These are phyloP conservation scores for Ptiloglossa arizonensis DNA, from an alignment of 1,140 invertebrate genomes.

Conservation along the genomic window DNA sequence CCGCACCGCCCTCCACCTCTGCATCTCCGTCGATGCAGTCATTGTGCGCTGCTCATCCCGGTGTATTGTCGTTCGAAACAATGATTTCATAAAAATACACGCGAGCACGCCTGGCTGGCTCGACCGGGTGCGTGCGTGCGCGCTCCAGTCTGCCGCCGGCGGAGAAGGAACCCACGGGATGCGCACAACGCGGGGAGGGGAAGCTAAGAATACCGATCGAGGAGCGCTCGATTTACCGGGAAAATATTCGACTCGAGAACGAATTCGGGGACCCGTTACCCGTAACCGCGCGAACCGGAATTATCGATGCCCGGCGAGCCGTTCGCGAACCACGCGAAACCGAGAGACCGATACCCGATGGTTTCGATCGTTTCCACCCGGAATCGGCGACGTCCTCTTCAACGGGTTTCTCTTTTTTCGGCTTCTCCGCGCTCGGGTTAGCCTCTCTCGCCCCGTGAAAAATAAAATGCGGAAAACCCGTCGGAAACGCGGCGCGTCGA, in stretches of 20 bases:
- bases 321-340: background rate
- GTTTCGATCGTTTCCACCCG: conserved; percentile 7
- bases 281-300: too few relatives aligned
- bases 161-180: conserved; percentile 17
- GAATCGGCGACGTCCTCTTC: conserved; percentile 21
- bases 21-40: conserved; percentile 72
- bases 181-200: background rate
- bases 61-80: conserved; percentile 81
- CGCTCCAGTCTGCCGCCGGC: background rate
- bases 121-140: conserved; percentile 14
- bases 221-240: conserved; percentile 42
- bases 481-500: conserved; percentile 26
- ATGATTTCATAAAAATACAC: conserved; percentile 82
- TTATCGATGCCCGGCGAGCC: too few relatives aligned
- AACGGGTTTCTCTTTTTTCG: conserved; percentile 10
- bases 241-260: conserved; percentile 28
- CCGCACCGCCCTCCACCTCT: conserved; percentile 53
- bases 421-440: background rate
- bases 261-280: too few relatives aligned
- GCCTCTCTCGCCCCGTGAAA: conserved; percentile 9
- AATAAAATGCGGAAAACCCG: conserved; percentile 35
- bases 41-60: conserved; percentile 80
- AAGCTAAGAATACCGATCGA: conserved; percentile 57
- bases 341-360: background rate
- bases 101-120: conserved; percentile 46